These are phyloP conservation scores for Lasioglossum malachurum DNA, from an alignment of 2,888 invertebrate species.

Conservation along the genomic window DNA sequence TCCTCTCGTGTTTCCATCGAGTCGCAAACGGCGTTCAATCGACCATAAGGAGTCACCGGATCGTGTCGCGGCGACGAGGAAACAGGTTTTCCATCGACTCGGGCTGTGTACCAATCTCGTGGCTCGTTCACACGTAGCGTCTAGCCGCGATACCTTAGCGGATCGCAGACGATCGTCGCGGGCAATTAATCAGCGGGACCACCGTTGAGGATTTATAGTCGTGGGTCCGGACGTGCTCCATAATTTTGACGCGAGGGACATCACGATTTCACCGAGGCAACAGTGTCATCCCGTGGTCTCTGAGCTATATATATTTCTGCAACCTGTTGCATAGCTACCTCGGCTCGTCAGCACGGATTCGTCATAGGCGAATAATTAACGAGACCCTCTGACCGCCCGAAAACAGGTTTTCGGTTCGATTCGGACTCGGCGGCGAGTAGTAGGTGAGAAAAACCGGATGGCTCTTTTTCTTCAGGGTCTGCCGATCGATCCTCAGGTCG, in stretches of 20 bases:
- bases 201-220: slow-evolving; percentile 33
- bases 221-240: slow-evolving; percentile 3
- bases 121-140: slow-evolving; percentile 49
- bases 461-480: slow-evolving; percentile 38
- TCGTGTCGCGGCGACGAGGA: slow-evolving; percentile 57
- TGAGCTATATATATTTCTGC: background rate
- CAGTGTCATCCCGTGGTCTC: background rate
- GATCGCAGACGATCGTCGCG: slow-evolving; percentile 50
- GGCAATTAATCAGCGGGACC: slow-evolving; percentile 63
- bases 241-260: slow-evolving; percentile 17
- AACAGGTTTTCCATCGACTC: slow-evolving; percentile 68
- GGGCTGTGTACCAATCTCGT: slow-evolving; percentile 47
- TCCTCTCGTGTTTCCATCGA: slow-evolving; percentile 30
- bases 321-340: background rate
- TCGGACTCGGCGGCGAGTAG: slow-evolving; percentile 4
- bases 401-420: slow-evolving; percentile 41
- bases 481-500: slow-evolving; percentile 29
- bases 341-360: background rate
- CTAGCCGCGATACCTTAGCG: slow-evolving; percentile 63
- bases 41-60: slow-evolving; percentile 53
- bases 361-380: slow-evolving; percentile 51
- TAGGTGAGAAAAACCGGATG: slow-evolving; percentile 48
- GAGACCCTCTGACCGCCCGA: background rate
- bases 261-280: background rate
- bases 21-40: slow-evolving; percentile 43